Base-by-base conservation (phyloP, 1,140 invertebrate genomes). In the Papilio helenus region DNA sequence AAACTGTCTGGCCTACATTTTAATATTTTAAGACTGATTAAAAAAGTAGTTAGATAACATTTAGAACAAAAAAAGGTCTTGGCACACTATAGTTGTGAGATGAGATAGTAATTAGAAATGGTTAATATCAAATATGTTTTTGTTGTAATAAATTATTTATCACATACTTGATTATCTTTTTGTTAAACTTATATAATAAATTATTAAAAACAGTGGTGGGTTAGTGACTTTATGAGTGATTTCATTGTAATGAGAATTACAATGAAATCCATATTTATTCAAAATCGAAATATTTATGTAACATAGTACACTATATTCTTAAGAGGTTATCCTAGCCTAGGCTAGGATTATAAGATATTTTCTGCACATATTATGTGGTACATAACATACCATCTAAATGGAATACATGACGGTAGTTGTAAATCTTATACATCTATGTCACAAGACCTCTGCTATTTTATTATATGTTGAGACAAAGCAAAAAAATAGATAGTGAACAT, bases 1-100 rank as follows among this genome's bases (percentile, higher is more conserved):
- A 97, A 85, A 88, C 95, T 76, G 92, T 96, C 65, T 97, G 97
- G 97, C 95, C 96, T 76, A 26, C 83, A 10, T 85, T 86, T 73
- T 87, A 81, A 85, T 65, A 51, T 79, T 18, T 16, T 29, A 68
- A 68, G 61, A 68, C 61, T 68, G 61, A 68, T 68, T 68, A 34
- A 34, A 34, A 29, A 29, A 68, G 61, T 29, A 29, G 10, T 61
- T 14, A n/a, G n/a, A n/a, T 51, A 26, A 71, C 34, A 72, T 61
- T 81, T 78, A 29, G 61, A 68, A 29, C 14, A 18, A 68, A n/a
- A 68, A 23, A 14, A 68, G 26, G 26, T 68, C 26, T 29, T 34
- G 61, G 26, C 61, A 29, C 58, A 26, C 23, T 29, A 68, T 34
- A 68, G 8, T 68, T 68, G 26, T 68, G 61, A 68, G 26, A 68